Evolutionary conservation across 1,140 invertebrate species (phyloP).

Genomic region (Stenopsyche tienmushanensis): DNA sequence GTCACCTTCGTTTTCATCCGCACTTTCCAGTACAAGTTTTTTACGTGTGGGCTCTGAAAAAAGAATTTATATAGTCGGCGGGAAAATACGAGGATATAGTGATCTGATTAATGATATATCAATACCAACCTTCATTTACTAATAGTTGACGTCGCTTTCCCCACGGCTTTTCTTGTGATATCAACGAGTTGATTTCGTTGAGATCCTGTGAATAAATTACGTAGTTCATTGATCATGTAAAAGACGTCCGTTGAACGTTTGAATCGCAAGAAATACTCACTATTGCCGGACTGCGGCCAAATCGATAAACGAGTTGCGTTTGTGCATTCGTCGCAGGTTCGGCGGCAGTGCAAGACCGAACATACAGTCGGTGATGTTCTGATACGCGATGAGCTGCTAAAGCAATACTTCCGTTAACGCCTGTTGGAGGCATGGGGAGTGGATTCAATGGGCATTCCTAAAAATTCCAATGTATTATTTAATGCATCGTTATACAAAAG

Average conservation of each 20-base stretch:
- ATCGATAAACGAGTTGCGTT: slow-evolving; percentile 76
- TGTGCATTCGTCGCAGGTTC: slow-evolving; percentile 37
- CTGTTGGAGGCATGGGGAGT: slow-evolving; percentile 41
- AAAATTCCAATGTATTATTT: background rate
- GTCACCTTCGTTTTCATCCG: no score
- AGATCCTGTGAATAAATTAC: slow-evolving; percentile 44
- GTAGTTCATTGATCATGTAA: background rate
- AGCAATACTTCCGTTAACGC: background rate
- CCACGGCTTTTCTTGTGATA: slow-evolving; percentile 44
- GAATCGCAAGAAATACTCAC: slow-evolving; percentile 52
- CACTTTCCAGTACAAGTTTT: no score
- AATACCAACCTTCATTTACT: background rate
- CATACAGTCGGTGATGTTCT: slow-evolving; percentile 67
- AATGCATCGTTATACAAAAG: background rate
- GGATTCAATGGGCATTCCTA: slow-evolving; percentile 44
- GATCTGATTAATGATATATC: no score
- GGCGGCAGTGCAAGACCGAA: slow-evolving; percentile 68
- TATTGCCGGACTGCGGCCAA: slow-evolving; percentile 88
- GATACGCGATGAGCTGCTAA: slow-evolving; percentile 64
- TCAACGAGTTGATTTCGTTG: slow-evolving; percentile 52
- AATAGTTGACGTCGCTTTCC: background rate
- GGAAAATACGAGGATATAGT: no score
- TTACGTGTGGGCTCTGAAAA: no score
- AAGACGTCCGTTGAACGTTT: background rate
- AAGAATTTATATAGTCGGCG: no score